Evolutionary conservation across 2,113 vertebrate species (phyloP).

Genomic region (Empidonax traillii): DNA sequence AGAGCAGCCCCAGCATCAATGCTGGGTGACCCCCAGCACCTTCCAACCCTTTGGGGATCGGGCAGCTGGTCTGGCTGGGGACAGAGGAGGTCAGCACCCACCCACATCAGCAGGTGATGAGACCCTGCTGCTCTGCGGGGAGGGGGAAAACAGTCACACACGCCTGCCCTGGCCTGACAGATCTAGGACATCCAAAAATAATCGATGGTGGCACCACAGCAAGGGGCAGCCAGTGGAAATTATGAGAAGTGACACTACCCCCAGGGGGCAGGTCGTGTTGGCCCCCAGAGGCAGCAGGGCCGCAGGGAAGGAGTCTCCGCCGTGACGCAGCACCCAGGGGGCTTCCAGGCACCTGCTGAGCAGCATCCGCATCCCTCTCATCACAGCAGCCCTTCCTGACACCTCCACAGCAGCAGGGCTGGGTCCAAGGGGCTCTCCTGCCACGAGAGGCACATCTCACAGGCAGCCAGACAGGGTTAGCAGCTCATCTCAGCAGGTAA

Average conservation of each 20-base stretch:
- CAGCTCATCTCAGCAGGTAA: not conserved
- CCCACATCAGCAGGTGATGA: fast-evolving
- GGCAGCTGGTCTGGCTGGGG: not conserved
- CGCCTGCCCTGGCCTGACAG: conserved; percentile 7
- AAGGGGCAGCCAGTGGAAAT: not conserved
- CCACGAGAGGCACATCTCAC: not conserved
- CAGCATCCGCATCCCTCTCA: not conserved
- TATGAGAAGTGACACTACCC: conserved; percentile 13
- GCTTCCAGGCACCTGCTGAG: not conserved
- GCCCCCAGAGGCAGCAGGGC: not conserved
- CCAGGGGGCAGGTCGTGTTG: fast-evolving
- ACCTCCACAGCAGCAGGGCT: not conserved
- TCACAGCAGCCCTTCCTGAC: not conserved
- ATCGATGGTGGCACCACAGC: not conserved
- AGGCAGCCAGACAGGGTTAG: not conserved
- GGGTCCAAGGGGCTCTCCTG: not conserved
- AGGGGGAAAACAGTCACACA: not conserved
- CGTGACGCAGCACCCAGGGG: fast-evolving
- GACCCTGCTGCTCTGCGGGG: fast-evolving
- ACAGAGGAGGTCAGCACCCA: not conserved
- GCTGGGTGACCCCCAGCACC: not conserved
- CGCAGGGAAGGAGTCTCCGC: not conserved
- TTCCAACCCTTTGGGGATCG: not conserved
- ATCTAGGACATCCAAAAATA: conserved; percentile 63
- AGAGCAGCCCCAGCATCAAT: not conserved